Percentiles rank a stretch among this genome's conserved stretches.
These are phyloP conservation scores for Hydra vulgaris DNA, from an alignment of 30 jellyfish, hydroid and myxozoan species.

Conservation along the genomic window DNA sequence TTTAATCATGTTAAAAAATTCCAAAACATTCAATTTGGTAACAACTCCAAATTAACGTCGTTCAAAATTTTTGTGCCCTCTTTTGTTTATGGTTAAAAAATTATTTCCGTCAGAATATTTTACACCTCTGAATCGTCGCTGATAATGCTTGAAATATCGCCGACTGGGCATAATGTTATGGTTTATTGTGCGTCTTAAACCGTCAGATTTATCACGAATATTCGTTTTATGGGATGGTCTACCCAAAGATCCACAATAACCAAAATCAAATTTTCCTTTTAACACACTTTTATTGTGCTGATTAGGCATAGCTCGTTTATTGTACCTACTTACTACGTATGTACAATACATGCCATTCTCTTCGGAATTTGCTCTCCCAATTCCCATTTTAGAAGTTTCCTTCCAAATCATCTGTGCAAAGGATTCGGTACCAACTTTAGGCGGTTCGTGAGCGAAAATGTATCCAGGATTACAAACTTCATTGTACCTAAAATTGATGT, in stretches of 20 bases:
- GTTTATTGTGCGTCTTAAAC: neutral
- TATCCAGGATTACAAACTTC: slow-evolving; percentile 95
- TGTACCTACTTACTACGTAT: slow-evolving; percentile 77
- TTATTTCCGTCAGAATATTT: neutral
- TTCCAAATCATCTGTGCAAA: slow-evolving; percentile 87
- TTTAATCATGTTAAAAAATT: neutral
- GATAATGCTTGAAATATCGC: neutral
- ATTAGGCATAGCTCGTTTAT: slow-evolving; percentile 65
- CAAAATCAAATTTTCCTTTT: slow-evolving; percentile 14
- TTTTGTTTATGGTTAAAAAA: neutral
- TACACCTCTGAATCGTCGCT: neutral
- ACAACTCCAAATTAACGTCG: too few relatives aligned
- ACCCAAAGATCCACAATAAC: slow-evolving; percentile 28
- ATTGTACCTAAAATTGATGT: slow-evolving; percentile 64
- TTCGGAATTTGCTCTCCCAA: slow-evolving; percentile 61
- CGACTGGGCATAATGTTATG: neutral
- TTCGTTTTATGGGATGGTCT: neutral
- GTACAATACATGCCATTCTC: slow-evolving; percentile 63
- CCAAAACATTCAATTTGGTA: neutral
- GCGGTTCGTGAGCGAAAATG: slow-evolving; percentile 17
- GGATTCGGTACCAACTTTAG: slow-evolving; percentile 25
- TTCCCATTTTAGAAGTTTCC: slow-evolving; percentile 60
- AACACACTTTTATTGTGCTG: slow-evolving; percentile 50
- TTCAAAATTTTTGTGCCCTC: neutral
- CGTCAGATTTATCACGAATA: neutral